Evolutionary conservation across 2,797 vertebrate species (phyloP), one percentile per base, ranked within the genome.

Genomic region (Darevskia mixta): DNA sequence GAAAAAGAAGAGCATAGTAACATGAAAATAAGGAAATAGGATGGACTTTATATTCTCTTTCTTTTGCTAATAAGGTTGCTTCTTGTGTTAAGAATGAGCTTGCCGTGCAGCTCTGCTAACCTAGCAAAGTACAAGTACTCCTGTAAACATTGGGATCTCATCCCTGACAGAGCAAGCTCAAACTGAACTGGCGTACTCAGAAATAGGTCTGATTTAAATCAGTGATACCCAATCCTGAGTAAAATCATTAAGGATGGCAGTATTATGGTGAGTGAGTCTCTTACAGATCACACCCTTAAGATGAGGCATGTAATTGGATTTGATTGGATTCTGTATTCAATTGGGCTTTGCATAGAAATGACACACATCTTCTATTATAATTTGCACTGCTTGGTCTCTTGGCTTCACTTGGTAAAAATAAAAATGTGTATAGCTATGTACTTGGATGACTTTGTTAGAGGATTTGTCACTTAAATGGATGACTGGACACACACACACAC

Each of bases 111-210:
- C 49, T 90, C 91, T 79, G 82, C 82, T 95, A 93, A 94, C 89
- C 89, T 89, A 92, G 91, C 89, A 90, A 94, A 92, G 89, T 91
- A 95, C 83, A 93, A 93, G 86, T 41, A 89, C 82, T 90, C 93
- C 91, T 90, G 93, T 93, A 87, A 95, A 85, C 23, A 89, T 18
- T 91, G 64, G 15, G 76, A 89, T 83, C 82, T 83, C 90, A 55
- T 58, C 67, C 80, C 86, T 55, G 13, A 90, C 86, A 92, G 89
- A 73, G 81, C 85, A 86, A 83, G 41, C 82, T 89, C 86, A 85
- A 86, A n/a, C 11, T 32, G 64, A 79, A 75, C 10, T 64, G 55
- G 67, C 27, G 41, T 35, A n/a, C 10, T 79, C 49, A 61, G 25
- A 73, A 17, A 29, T 43, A 81, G 29, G 29, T 87, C 27, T 8